Conservation (phyloP, 2,113 vertebrate genomes). For the Podarcis raffonei region DNA sequence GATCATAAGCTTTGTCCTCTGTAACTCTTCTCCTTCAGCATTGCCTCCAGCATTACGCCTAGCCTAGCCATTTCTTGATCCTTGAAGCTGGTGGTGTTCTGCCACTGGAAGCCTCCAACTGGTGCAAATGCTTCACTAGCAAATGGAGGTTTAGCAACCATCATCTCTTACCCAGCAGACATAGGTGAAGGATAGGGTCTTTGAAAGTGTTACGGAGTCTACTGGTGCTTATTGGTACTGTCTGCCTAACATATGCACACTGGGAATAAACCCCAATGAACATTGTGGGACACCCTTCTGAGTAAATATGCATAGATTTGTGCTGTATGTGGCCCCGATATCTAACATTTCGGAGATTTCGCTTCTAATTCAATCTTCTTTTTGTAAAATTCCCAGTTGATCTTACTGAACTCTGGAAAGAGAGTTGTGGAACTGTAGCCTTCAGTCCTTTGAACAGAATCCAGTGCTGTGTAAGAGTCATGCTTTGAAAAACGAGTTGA, state of each 20-base stretch:
- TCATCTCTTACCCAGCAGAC: not conserved
- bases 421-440: slow-evolving; percentile 36
- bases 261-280: not conserved
- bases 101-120: no score
- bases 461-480: slow-evolving; percentile 59
- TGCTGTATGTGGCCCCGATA: not conserved
- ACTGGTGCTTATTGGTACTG: not conserved
- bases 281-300: not conserved
- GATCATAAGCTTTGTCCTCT: no score
- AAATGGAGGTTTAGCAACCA: no score
- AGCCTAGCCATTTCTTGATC: no score
- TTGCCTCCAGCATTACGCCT: no score
- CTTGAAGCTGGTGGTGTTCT: no score
- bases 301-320: not conserved
- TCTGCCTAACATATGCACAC: not conserved
- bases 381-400: slow-evolving; percentile 55
- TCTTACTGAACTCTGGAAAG: slow-evolving; percentile 57
- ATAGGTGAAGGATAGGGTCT: not conserved
- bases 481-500: slow-evolving; percentile 69
- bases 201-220: not conserved
- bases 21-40: no score
- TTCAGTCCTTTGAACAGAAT: slow-evolving; percentile 62
- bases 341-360: slow-evolving; percentile 19
- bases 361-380: slow-evolving; percentile 25
- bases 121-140: no score